Base-by-base conservation (phyloP, 2,113 vertebrate genomes). In the Elanus axillaris region DNA sequence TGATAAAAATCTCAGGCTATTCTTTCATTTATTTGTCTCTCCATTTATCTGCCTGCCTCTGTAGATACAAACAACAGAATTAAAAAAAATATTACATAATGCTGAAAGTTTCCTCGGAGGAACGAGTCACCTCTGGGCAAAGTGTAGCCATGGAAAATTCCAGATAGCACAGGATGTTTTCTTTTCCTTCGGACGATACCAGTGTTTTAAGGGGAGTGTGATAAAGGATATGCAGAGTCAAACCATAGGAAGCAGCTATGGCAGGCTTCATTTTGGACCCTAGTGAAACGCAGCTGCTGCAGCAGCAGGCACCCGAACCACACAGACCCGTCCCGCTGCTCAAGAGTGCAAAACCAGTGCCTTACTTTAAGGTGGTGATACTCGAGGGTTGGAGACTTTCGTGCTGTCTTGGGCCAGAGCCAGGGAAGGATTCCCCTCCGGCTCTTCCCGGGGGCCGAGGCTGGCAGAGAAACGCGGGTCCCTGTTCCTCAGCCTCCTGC, bases 121-220 rank as follows among this genome's bases (percentile, higher is more conserved):
- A 29, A 84, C 53, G 64, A 88, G 42, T 94, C 48, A 85, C 74
- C 84, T 84, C 84, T 80, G 50, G 60, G 91, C 64, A 69, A 85
- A 89, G 17, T 21, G 45, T 68, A 95, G 73, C 48, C 29, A 34
- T 89, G 96, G 96, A 96, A 97, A 95, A 95, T 94, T 97, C 94
- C 94, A 82, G 73, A 47, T 40, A 87, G 45, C n/a, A 38, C n/a
- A 82, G 84, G 59, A 88, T 90, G 71, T 90, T 93, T 93, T 91
- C 34, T 66, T 94, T 95, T 79, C 80, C 75, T 92, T 89, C 1
- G 19, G 80, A 91, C 93, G 94, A 94, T 79, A 85, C 48, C 77
- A 16, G 36, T 1, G 0, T 78, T 94, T 89, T 38, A 75, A 85
- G 81, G 87, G 55, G 23, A 48, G 14, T 6, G 26, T 0, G 14